phyloP scores from a whole-genome alignment of 2,797 vertebrate species.

The Muscicapa striata region DNA sequence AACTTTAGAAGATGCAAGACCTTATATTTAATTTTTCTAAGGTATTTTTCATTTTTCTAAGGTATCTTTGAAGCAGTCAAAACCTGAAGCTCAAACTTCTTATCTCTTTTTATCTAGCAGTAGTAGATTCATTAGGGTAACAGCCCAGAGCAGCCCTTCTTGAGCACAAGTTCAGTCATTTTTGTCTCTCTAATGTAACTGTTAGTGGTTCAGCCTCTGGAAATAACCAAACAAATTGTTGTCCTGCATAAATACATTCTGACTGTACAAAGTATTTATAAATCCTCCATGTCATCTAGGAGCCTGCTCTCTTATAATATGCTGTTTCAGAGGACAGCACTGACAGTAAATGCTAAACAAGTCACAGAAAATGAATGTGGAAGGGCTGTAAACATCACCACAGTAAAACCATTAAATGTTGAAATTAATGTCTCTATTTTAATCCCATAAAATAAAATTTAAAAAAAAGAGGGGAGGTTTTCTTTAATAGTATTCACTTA shows the following conservation, averaged over 20 bases:
- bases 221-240: conserved; percentile 25
- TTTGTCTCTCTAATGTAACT: background rate
- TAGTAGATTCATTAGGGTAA: background rate
- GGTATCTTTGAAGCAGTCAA: background rate
- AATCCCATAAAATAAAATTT: background rate
- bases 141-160: background rate
- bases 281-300: conserved; percentile 7
- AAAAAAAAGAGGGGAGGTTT: rapidly evolving
- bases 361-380: background rate
- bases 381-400: background rate
- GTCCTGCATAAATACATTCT: conserved; percentile 7
- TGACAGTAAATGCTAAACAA: conserved; percentile 8
- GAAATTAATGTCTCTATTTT: background rate
- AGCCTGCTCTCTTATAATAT: background rate
- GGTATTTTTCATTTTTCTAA: background rate
- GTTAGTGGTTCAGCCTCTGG: background rate
- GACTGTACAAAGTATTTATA: conserved; percentile 15
- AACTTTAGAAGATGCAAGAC: background rate
- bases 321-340: conserved; percentile 10
- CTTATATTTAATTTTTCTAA: background rate
- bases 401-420: background rate
- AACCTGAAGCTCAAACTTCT: background rate
- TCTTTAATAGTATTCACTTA: background rate
- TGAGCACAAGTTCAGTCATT: background rate
- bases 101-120: background rate